Base-by-base conservation (phyloP, 2,888 invertebrate genomes). In the Cistogaster globosa region DNA sequence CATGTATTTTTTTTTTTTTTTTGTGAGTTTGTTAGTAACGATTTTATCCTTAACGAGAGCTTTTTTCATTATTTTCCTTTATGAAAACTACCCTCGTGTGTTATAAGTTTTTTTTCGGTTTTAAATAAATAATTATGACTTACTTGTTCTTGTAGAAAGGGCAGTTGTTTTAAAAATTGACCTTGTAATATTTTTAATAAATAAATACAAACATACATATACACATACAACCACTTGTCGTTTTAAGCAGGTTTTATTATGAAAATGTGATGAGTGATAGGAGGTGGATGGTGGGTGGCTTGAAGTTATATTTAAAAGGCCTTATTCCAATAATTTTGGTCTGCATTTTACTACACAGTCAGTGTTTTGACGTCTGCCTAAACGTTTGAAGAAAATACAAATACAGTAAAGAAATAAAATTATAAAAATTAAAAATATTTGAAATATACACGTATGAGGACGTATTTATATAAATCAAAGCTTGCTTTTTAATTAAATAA, bases 71-170 rank as follows among this genome's bases (percentile, higher is more conserved):
- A 36, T 63, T 45, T 63, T 7, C 22, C 1, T 18, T n/a, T 26
- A 8, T 51, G 18, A 32, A 18, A n/a, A 38, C 38, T 11, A 67
- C n/a, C n/a, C 57, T 51, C n/a, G 38, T 18, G 11, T 8, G 16
- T 32, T 48, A 36, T 60, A 5, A 74, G 51, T 57, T 55, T 67
- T 63, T 75, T 26, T 26, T 26, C 2, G 55, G 26, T 67, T 68
- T 77, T 87, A 78, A 86, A 86, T 87, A 83, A 69, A 84, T 84
- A 69, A 86, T 86, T 60, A 63, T 83, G 77, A 86, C 82, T 84
- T 84, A 80, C 71, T 75, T 78, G 22, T 65, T 53, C 18, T 67
- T 57, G 32, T n/a, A 36, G 60, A 38, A 5, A 9, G 11, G 45
- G 32, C 0, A 32, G 32, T 45, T 26, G 55, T 62, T 62, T 74